phyloP scores from a whole-genome alignment of 1,140 invertebrate genomes.

The Zophobas atratus region DNA sequence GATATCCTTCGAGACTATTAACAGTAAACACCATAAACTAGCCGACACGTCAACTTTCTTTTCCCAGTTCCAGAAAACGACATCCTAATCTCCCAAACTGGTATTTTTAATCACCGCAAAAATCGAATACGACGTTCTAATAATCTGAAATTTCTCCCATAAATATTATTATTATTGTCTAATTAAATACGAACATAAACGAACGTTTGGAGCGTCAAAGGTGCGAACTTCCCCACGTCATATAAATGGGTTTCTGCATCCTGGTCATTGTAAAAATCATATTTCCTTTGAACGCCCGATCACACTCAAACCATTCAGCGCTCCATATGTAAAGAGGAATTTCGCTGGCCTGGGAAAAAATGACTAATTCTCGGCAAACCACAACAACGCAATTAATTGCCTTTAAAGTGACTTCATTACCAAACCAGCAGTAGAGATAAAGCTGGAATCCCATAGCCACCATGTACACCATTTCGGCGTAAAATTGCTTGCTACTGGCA shows the following conservation, averaged over 20 bases:
- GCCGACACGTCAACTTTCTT: neutral
- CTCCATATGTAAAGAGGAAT: conserved; percentile 55
- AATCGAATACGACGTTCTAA: conserved; percentile 69
- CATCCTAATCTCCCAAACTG: neutral
- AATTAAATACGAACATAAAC: conserved; percentile 60
- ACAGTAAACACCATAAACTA: neutral
- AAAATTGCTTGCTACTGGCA: conserved; percentile 66
- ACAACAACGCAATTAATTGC: conserved; percentile 62
- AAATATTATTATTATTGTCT: neutral
- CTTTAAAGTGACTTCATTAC: conserved; percentile 72
- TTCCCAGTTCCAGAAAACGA: neutral
- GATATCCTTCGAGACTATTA: no score
- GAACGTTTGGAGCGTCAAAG: conserved; percentile 69
- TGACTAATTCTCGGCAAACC: neutral
- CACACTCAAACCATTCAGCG: conserved; percentile 54
- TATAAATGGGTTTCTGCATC: conserved; percentile 69
- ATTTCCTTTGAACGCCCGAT: conserved; percentile 63
- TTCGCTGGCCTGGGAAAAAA: conserved; percentile 52
- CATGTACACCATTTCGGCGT: conserved; percentile 69
- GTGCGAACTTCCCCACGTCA: conserved; percentile 71
- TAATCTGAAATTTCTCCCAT: conserved; percentile 66
- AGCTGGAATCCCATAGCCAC: conserved; percentile 70
- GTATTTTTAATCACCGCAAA: conserved; percentile 69
- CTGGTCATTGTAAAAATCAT: conserved; percentile 70
- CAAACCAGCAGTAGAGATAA: conserved; percentile 73